These are phyloP conservation scores for Bombus turneri DNA, from an alignment of 1,140 invertebrate species.

Conservation along the genomic window DNA sequence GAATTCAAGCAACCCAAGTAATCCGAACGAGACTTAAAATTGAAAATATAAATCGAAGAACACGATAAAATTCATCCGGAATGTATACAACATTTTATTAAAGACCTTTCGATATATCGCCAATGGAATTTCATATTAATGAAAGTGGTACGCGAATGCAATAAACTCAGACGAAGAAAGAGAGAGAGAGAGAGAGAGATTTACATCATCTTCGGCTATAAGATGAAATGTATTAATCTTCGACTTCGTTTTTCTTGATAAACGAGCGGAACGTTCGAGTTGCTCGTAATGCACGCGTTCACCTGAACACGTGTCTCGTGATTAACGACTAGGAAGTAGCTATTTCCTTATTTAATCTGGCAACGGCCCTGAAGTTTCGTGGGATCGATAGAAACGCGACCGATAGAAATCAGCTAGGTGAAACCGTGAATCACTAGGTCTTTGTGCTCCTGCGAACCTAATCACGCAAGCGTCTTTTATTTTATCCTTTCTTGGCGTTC, in stretches of 20 bases:
- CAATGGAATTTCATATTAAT: neutral
- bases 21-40: neutral
- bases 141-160: neutral
- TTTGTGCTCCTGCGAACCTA: neutral
- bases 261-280: neutral
- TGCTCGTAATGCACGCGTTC: neutral
- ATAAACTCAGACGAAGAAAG: neutral
- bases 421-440: conserved; percentile 3
- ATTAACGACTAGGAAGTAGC: conserved; percentile 29
- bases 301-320: conserved; percentile 11
- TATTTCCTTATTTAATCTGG: conserved; percentile 26
- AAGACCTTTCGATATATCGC: neutral
- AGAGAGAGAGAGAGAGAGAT: neutral
- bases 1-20: neutral
- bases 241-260: neutral
- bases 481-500: neutral
- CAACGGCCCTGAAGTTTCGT: neutral
- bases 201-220: neutral
- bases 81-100: neutral
- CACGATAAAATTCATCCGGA: neutral
- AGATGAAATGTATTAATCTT: neutral
- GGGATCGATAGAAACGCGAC: conserved; percentile 13
- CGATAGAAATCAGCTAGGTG: neutral
- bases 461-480: neutral
- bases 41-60: neutral